Conservation (phyloP, 2,888 invertebrate genomes). For the Macrosoma leucophasiata region DNA sequence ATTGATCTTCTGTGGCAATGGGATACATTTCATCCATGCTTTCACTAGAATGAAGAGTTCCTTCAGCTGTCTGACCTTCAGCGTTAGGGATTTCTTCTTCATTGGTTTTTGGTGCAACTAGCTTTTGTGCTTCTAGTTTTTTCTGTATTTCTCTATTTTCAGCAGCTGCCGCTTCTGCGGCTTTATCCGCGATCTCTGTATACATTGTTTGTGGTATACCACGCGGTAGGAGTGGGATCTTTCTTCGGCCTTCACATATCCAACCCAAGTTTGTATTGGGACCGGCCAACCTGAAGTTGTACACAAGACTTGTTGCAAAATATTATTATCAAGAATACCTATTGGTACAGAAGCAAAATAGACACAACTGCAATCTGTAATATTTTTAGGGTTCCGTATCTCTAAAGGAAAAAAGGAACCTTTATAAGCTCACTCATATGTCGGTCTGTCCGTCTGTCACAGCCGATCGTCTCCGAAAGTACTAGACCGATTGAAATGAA, state of each 20-base stretch:
- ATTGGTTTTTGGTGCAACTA: constrained; percentile 48
- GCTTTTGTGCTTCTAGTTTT: constrained; percentile 53
- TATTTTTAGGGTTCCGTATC: too few relatives aligned
- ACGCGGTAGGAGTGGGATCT: constrained; percentile 88
- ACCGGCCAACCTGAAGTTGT: constrained; percentile 77
- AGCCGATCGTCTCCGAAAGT: too few relatives aligned
- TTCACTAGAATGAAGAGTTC: constrained; percentile 40
- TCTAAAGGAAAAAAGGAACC: too few relatives aligned
- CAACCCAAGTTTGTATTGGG: constrained; percentile 84
- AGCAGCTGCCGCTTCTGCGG: constrained; percentile 69
- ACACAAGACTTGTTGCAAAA: too few relatives aligned
- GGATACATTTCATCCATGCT: constrained; percentile 46
- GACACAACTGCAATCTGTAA: too few relatives aligned
- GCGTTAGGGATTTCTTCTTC: constrained; percentile 48
- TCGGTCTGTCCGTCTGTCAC: too few relatives aligned
- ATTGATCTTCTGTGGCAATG: constrained; percentile 65
- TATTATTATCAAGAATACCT: too few relatives aligned
- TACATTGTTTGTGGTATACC: constrained; percentile 90
- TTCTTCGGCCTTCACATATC: constrained; percentile 90
- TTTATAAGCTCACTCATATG: too few relatives aligned
- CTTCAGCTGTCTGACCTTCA: constrained; percentile 51
- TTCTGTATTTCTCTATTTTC: constrained; percentile 58
- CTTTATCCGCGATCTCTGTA: constrained; percentile 87
- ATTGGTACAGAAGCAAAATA: too few relatives aligned
- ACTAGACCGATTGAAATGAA: too few relatives aligned